A percentile compares a stretch with the other conserved stretches of the same genome.
phyloP scores from a whole-genome alignment of 2,797 vertebrate genomes.

The Lepidocolaptes lacrymiger region DNA sequence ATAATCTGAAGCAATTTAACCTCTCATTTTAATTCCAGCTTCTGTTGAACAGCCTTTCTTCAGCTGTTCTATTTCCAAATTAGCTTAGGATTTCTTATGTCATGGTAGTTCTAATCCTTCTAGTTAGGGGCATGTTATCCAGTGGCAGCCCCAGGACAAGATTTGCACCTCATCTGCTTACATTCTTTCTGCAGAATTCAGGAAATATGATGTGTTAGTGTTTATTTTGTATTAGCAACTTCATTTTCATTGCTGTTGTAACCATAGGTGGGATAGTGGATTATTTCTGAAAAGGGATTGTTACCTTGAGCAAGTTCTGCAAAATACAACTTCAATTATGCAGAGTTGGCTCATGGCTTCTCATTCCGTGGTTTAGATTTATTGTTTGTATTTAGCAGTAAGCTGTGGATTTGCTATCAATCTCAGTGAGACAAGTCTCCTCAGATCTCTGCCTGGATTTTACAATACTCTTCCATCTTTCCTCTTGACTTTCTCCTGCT shows the following conservation, averaged over 20 bases:
- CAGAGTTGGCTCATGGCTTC: background rate
- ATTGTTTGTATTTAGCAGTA: constrained; percentile 12
- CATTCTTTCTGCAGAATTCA: background rate
- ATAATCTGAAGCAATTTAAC: constrained; percentile 60
- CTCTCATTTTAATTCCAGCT: constrained; percentile 50
- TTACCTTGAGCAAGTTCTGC: background rate
- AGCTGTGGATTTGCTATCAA: constrained; percentile 14
- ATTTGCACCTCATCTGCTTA: background rate
- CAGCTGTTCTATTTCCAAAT: constrained; percentile 56
- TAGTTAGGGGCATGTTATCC: constrained; percentile 37
- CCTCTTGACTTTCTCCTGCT: background rate
- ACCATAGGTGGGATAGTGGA: background rate
- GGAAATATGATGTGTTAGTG: background rate
- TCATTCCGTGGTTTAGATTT: background rate
- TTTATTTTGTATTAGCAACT: background rate
- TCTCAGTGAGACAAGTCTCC: background rate
- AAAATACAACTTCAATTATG: background rate
- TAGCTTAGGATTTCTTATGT: constrained; percentile 56
- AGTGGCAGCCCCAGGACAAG: background rate
- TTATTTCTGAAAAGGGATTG: constrained; percentile 10
- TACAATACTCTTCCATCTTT: background rate
- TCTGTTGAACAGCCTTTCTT: constrained; percentile 59
- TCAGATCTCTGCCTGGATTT: background rate
- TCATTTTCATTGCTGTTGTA: background rate
- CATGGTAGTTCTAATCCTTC: constrained; percentile 57